phyloP scores from a whole-genome alignment of 2,888 invertebrate species.

The Nemoura dubitans region DNA sequence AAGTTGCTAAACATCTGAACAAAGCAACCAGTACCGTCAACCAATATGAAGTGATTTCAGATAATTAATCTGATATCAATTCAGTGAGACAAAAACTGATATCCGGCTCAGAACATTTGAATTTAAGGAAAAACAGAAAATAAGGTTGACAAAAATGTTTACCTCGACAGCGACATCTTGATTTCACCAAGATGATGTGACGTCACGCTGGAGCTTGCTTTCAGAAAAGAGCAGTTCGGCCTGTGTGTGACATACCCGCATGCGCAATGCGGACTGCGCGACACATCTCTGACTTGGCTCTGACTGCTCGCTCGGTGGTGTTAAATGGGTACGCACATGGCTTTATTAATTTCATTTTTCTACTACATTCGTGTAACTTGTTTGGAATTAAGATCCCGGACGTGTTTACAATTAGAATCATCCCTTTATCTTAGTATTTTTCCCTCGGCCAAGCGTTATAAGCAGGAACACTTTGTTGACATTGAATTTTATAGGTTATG shows the following conservation, averaged over 20 bases:
- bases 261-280: background rate
- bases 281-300: too few relatives aligned
- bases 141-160: background rate
- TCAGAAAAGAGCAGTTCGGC: background rate
- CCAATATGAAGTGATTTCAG: too few relatives aligned
- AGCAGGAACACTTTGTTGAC: too few relatives aligned
- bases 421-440: too few relatives aligned
- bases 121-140: conserved; percentile 1
- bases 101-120: background rate
- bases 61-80: too few relatives aligned
- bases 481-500: background rate
- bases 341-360: background rate
- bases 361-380: too few relatives aligned
- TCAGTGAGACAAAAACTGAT: background rate
- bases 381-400: too few relatives aligned
- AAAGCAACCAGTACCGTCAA: too few relatives aligned
- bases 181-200: background rate
- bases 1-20: too few relatives aligned
- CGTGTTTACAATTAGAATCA: too few relatives aligned
- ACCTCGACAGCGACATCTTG: conserved; percentile 45
- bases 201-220: background rate
- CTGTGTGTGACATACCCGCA: background rate
- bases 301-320: too few relatives aligned
- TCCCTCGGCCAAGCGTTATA: too few relatives aligned
- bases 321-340: background rate